Base-by-base conservation (phyloP, 35 echinoderm and acorn worm genomes). In the Ophiothrix spiculata region DNA sequence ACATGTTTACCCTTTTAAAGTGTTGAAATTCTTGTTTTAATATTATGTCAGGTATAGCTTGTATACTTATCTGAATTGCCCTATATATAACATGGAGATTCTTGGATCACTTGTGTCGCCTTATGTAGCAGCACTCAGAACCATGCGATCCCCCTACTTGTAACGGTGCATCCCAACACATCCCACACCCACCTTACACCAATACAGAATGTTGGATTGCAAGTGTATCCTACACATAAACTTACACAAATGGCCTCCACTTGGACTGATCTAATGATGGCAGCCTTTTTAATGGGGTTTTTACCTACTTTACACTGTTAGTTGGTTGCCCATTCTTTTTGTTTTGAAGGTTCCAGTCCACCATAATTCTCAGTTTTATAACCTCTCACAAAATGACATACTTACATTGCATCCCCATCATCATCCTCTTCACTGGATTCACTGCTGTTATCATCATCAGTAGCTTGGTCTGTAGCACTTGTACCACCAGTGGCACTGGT, bases 321-420 rank as follows among this genome's bases (percentile, higher is more conserved):
- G 36, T 25, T 0, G 36, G 36, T 39, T 21, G 37, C 4, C 35
- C 11, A 32, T 28, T 63, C 19, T 25, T 17, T 25, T 10, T 83
- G 56, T 4, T 28, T 12, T 33, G n/a, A 25, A 82, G 38, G 21
- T 82, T 49, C 56, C 23, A 19, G 17, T n/a, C 33, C 19, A 0
- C 25, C 11, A 23, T 84, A 34, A 21, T 29, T 77, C 1, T 31
- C 16, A 77, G 1, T 84, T 16, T 35, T 74, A 19, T 79, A 77
- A 41, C 25, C 39, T 32, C 31, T 36, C 1, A n/a, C 34, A 35
- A 19, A 39, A 17, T 32, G 10, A 33, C 38, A 35, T 54, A 40
- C 93, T 77, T 87, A 90, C 75, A 84, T 81, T 64, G 93, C 86
- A 33, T 34, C 80, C 33, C 56, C 49, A 15, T 84, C 73, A 76